A percentile compares a stretch with the other conserved stretches of the same genome.
Evolutionary conservation across 2,888 invertebrate species (phyloP).

Genomic region (Tiliacea citrago): DNA sequence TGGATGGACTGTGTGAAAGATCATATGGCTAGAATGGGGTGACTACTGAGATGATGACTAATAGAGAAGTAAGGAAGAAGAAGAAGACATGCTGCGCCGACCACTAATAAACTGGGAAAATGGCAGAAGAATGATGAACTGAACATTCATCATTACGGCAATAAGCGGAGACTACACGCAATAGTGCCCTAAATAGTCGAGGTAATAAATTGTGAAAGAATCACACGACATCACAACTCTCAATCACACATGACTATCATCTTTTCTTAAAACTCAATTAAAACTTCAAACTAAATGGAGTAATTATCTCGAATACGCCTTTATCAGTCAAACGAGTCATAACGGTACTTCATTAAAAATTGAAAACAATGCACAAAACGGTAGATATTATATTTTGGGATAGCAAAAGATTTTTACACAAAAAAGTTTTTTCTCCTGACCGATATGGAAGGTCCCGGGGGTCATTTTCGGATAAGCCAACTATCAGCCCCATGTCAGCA

Average conservation of each 20-base stretch:
- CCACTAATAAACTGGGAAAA: not conserved
- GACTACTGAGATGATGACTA: not conserved
- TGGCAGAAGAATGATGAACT: not conserved
- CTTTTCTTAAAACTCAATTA: constrained; percentile 16
- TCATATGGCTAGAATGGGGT: not conserved
- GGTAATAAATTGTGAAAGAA: not conserved
- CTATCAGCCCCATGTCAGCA: constrained; percentile 32
- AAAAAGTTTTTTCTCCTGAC: constrained; percentile 20
- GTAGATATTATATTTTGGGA: constrained; percentile 14
- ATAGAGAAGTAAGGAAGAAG: not conserved
- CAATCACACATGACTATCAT: not conserved
- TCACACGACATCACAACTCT: not conserved
- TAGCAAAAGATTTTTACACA: constrained; percentile 2
- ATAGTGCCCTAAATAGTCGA: not conserved
- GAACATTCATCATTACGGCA: not conserved
- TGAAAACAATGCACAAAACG: constrained; percentile 23
- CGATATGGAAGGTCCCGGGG: constrained; percentile 46
- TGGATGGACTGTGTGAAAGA: not conserved
- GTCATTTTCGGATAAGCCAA: constrained; percentile 53
- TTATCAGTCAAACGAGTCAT: not conserved
- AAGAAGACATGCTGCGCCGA: not conserved
- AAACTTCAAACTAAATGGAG: not conserved
- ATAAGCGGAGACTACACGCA: not conserved
- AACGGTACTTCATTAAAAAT: not conserved
- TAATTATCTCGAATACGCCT: constrained; percentile 1